Conservation (phyloP, 1,140 invertebrate species). For the Archegozetes longisetosus region DNA sequence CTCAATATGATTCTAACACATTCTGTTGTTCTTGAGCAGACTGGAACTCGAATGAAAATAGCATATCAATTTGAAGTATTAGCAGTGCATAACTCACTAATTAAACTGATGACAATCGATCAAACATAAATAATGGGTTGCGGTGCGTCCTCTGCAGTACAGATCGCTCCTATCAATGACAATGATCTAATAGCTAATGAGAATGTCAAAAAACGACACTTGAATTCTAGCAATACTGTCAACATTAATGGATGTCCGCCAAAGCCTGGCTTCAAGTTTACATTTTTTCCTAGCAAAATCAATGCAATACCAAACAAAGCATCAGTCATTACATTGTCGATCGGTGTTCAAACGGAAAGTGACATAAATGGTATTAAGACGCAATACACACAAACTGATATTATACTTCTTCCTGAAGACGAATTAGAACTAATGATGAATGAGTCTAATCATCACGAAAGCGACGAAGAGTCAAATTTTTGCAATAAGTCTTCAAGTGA, state of each 20-base stretch:
- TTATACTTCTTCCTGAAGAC: not conserved
- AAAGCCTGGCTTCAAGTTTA: no score
- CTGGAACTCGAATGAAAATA: no score
- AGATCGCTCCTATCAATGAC: slow-evolving; percentile 4
- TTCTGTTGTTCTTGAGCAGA: no score
- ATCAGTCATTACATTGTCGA: not conserved
- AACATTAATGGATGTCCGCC: not conserved
- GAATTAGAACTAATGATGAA: slow-evolving; percentile 6
- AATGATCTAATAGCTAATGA: not conserved
- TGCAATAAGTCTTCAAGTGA: no score
- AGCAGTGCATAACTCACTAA: no score
- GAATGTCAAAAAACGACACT: not conserved
- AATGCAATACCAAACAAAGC: not conserved
- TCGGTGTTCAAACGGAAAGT: slow-evolving; percentile 2
- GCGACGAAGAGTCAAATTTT: not conserved
- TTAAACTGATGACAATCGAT: no score
- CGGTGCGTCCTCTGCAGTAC: slow-evolving; percentile 3
- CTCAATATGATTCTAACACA: no score
- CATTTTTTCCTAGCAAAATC: not conserved
- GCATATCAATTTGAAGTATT: no score
- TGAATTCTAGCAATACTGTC: not conserved
- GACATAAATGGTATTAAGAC: slow-evolving; percentile 5
- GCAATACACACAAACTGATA: slow-evolving; percentile 11
- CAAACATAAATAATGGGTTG: slow-evolving; percentile 16
- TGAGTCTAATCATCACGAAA: not conserved